Evolutionary conservation across 1,140 invertebrate genomes (phyloP), one percentile per base, ranked within the genome.

Genomic region (Brachionus paranguensis): DNA sequence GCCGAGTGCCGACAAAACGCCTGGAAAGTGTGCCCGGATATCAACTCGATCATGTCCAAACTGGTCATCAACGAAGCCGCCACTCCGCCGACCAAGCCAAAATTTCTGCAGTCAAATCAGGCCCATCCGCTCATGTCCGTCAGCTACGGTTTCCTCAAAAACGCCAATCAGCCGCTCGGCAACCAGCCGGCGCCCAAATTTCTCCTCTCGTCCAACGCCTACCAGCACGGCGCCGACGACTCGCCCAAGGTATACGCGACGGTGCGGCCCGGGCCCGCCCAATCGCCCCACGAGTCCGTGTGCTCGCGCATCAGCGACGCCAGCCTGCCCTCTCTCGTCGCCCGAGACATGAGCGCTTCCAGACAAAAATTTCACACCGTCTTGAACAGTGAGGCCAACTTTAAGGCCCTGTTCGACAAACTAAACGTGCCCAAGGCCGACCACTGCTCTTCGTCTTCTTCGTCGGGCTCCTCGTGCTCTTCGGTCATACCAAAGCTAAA

Each of bases 301-400:
- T 81, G 78, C 27, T 81, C 78, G 20, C 53, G 78, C 12, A 81
- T 81, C 53, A 81, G 78, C 41, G 78, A 81, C 17, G 64, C 33
- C n/a, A 81, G 78, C 55, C n/a, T 81, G 0, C 78, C 78, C 1
- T 81, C 78, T 2, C 14, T 81, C 1, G 41, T 81, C 12, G 14
- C 5, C 47, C 53, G 65, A 60, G 78, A 81, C 29, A 68, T 43
- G 24, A 7, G 11, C 27, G 17, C 5, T 11, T 76, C 72, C 2
- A 33, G 27, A 5, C n/a, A 50, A 50, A 50, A 76, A 50, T 50
- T 76, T 3, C 29, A 53, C 47, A 14, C 20, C 11, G 24, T 33
- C 11, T 2, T 76, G 2, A 76, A 76, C 27, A 3, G 2, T 1
- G 50, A 50, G 17, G 43, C 72, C 3, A 76, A 76, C 14, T 76